phyloP scores from a whole-genome alignment of 2,888 invertebrate species.

The Mesoligia furuncula region DNA sequence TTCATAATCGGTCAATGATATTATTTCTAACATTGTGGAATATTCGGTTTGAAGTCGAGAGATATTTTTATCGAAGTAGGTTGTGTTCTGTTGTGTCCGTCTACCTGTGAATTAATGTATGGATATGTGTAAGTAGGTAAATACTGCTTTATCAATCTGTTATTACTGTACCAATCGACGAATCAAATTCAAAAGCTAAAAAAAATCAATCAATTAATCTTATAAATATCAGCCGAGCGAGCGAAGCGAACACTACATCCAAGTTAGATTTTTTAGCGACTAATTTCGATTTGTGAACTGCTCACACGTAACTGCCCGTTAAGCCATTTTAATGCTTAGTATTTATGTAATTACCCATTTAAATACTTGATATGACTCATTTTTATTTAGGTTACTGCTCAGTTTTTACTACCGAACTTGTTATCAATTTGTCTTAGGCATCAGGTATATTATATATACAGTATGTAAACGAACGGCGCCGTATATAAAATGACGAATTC shows the following conservation, averaged over 20 bases:
- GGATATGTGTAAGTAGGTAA: background rate
- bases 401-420: background rate
- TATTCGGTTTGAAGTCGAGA: background rate
- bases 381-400: background rate
- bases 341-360: background rate
- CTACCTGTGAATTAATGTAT: background rate
- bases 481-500: background rate
- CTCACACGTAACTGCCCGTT: no score
- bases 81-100: background rate
- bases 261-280: no score
- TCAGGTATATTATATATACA: background rate
- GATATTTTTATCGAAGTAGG: background rate
- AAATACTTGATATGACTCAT: background rate
- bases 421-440: background rate
- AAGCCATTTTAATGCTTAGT: no score
- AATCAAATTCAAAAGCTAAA: background rate
- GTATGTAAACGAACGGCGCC: background rate
- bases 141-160: background rate
- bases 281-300: no score
- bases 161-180: background rate
- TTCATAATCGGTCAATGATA: constrained; percentile 26
- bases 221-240: no score
- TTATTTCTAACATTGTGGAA: background rate
- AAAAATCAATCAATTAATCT: background rate
- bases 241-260: no score